These are phyloP conservation scores for Phrynocephalus vlangalii DNA, from an alignment of 2,797 vertebrate genomes.

Conservation along the genomic window DNA sequence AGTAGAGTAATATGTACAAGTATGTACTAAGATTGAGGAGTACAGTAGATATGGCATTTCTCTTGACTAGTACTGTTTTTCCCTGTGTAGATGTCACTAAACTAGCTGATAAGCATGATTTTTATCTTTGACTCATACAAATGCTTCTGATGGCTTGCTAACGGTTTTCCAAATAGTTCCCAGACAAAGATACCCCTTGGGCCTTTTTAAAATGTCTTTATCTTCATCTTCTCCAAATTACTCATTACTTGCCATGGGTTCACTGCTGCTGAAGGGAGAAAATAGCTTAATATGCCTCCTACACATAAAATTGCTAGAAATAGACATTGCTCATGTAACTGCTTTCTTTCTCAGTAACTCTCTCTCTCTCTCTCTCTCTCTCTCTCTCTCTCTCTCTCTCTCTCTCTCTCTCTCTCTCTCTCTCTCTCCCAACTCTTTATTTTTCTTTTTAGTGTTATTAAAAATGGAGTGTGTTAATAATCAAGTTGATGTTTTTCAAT, in stretches of 20 bases:
- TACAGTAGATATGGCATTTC: background rate
- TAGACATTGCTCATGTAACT: slow-evolving; percentile 20
- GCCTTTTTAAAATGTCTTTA: slow-evolving; percentile 19
- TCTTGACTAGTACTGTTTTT: background rate
- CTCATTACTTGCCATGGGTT: slow-evolving; percentile 21
- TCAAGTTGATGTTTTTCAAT: background rate
- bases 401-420: no score
- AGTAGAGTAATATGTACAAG: rapidly evolving
- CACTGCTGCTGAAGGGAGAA: slow-evolving; percentile 9
- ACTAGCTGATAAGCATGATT: slow-evolving; percentile 13
- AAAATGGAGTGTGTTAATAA: background rate
- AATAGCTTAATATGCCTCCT: slow-evolving; percentile 29
- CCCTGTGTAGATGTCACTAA: slow-evolving; percentile 4
- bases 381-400: background rate
- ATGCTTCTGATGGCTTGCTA: slow-evolving; percentile 25
- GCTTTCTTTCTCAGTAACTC: slow-evolving; percentile 10
- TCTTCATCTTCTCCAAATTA: slow-evolving; percentile 28
- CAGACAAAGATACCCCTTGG: background rate
- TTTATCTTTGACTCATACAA: slow-evolving; percentile 35
- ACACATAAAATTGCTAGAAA: slow-evolving; percentile 15
- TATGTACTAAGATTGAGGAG: rapidly evolving
- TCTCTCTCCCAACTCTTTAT: background rate
- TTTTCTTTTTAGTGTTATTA: background rate
- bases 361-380: no score
- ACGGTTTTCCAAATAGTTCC: slow-evolving; percentile 17